Evolutionary conservation across 2,113 vertebrate genomes (phyloP).

Genomic region (Bungarus multicinctus): DNA sequence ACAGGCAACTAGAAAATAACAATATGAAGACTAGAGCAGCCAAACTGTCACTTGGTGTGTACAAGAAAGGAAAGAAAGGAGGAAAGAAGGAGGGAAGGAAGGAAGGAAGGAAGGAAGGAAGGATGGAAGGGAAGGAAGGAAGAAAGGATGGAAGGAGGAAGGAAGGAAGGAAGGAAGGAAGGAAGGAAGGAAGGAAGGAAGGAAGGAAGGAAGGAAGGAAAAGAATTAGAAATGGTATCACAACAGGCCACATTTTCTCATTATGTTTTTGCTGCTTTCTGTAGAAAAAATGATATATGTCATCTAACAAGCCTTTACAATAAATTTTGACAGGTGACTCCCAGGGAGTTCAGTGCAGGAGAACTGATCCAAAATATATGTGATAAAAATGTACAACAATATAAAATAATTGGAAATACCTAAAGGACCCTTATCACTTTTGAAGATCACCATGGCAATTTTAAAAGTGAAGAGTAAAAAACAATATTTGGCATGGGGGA

Average conservation of each 20-base stretch:
- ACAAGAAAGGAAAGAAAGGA: not conserved
- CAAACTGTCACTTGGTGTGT: not conserved
- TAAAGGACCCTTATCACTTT: not conserved
- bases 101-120: too few species aligned
- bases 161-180: too few species aligned
- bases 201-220: not conserved
- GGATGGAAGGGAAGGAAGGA: not conserved
- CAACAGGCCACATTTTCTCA: rapidly evolving
- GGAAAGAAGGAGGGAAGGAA: too few species aligned
- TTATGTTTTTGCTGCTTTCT: not conserved
- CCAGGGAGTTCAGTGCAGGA: not conserved
- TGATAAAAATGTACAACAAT: not conserved
- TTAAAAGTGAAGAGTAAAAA: not conserved
- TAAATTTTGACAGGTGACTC: not conserved
- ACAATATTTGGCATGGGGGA: not conserved
- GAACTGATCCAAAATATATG: not conserved
- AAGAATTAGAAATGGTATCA: not conserved
- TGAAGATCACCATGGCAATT: not conserved
- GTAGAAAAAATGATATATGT: not conserved
- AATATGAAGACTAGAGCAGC: not conserved
- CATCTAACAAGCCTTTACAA: not conserved
- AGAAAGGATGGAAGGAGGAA: not conserved
- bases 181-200: too few species aligned
- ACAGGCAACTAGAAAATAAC: not conserved
- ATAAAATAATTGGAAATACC: not conserved